A percentile compares a stretch with the other conserved stretches of the same genome.
These are phyloP conservation scores for Acridotheres tristis DNA, from an alignment of 2,797 vertebrate species.

Conservation along the genomic window DNA sequence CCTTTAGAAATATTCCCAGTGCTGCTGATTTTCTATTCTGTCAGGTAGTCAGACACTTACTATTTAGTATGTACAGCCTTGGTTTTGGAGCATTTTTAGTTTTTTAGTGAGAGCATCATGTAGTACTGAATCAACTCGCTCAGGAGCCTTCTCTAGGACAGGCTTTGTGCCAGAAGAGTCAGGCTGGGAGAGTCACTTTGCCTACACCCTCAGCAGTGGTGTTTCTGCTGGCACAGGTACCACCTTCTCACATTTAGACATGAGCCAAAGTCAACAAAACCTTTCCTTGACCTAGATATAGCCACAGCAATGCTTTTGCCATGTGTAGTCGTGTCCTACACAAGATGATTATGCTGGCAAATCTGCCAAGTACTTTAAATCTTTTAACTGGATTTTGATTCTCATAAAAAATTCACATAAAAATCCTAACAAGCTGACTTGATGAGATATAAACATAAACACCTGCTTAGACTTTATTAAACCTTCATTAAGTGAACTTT, in stretches of 20 bases:
- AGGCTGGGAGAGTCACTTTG: neutral
- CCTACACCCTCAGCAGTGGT: neutral
- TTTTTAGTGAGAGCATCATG: neutral
- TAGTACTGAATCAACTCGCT: neutral
- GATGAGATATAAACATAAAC: neutral
- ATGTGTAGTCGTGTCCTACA: accelerated
- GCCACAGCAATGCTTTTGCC: neutral
- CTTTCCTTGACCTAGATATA: neutral
- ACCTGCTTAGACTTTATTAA: neutral
- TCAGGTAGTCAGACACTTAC: neutral
- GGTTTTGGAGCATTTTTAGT: neutral
- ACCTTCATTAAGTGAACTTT: neutral
- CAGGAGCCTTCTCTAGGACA: neutral
- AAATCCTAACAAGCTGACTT: neutral
- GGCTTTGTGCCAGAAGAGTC: neutral
- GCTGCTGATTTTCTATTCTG: neutral
- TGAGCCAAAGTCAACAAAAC: conserved; percentile 5
- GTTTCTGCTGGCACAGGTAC: neutral
- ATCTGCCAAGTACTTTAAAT: neutral
- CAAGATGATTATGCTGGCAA: neutral
- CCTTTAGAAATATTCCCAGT: neutral
- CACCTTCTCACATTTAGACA: neutral
- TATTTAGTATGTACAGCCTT: neutral
- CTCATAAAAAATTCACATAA: neutral
- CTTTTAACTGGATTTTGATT: neutral